Base-by-base conservation (phyloP, 2,113 vertebrate species). In the Hippocampus zosterae region DNA sequence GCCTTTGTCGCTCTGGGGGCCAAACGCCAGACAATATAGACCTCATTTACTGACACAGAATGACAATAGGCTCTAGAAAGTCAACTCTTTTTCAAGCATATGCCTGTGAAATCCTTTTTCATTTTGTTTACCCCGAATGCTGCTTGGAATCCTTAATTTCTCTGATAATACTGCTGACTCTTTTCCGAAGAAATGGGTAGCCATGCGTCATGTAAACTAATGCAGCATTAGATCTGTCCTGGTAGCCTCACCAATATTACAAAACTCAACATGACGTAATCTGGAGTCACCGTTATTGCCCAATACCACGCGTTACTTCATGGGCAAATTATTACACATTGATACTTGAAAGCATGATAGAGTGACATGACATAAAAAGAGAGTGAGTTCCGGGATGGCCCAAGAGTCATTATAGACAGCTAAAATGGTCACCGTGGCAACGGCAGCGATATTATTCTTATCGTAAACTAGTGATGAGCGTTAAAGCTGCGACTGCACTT, bases 1-100 rank as follows among this genome's bases (percentile, higher is more conserved):
- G 83, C 85, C 84, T 84, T 83, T 83, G 82, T 84, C 71, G 81
- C 89, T 90, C 87, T 78, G 69, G 77, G 88, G 88, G 86, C 87
- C 87, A 89, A 88, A 85, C 85, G 85, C 84, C 87, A 87, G 77
- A 88, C 81, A 85, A 88, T 89, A 85, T 86, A 84, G 76, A 87
- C 76, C 85, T 85, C 85, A 84, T 81, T 76, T 76, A 82, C 72
- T 69, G 74, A 71, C 75, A 56, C 74, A 73, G 74, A 80, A 80
- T 81, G 80, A 83, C 73, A 84, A 83, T 78, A 84, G 75, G 77
- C 70, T 73, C 62, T 16, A 59, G 76, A 77, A 87, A 73, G 66
- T 74, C 72, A 80, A 86, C 70, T 74, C 63, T 65, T 63, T 63
- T 44, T 65, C 62, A 25, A 65, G 40, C 62, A 65, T 46, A 25